Percentiles rank a stretch among this genome's conserved stretches.
These are phyloP conservation scores for Eulacestoma nigropectus DNA, from an alignment of 2,113 vertebrate species.

Conservation along the genomic window DNA sequence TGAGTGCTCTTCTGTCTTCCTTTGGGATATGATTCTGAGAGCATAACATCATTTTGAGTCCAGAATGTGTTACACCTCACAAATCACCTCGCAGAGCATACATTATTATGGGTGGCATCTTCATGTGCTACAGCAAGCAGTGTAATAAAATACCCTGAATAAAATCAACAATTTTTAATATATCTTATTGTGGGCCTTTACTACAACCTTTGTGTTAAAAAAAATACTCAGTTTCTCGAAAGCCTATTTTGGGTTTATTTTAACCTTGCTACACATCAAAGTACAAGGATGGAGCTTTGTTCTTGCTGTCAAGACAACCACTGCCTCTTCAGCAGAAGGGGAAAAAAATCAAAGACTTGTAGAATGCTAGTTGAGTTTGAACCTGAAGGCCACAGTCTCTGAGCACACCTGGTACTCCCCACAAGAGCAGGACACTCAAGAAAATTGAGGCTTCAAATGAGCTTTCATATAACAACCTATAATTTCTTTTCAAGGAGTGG, in stretches of 20 bases:
- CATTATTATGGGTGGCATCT: neutral
- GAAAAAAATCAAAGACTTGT: constrained; percentile 85
- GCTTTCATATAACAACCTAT: constrained; percentile 79
- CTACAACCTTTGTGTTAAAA: constrained; percentile 56
- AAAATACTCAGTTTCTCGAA: constrained; percentile 63
- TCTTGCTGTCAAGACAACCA: constrained; percentile 82
- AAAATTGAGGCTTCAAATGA: constrained; percentile 96
- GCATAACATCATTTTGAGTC: neutral
- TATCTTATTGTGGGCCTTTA: neutral
- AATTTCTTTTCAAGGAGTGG: constrained; percentile 87
- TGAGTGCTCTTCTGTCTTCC: neutral
- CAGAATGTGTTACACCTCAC: neutral
- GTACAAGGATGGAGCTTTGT: constrained; percentile 69
- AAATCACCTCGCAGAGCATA: neutral
- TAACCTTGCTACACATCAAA: constrained; percentile 69
- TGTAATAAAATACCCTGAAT: neutral
- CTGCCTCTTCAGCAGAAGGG: constrained; percentile 73
- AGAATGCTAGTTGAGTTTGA: constrained; percentile 80
- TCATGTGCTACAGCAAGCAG: neutral
- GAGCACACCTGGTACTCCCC: constrained; percentile 83
- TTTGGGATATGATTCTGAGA: neutral
- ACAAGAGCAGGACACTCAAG: constrained; percentile 77
- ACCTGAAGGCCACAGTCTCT: constrained; percentile 66
- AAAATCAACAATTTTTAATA: neutral
- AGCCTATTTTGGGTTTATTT: constrained; percentile 67